phyloP scores from a whole-genome alignment of 1,140 invertebrate species.

The Drosophila punjabiensis region DNA sequence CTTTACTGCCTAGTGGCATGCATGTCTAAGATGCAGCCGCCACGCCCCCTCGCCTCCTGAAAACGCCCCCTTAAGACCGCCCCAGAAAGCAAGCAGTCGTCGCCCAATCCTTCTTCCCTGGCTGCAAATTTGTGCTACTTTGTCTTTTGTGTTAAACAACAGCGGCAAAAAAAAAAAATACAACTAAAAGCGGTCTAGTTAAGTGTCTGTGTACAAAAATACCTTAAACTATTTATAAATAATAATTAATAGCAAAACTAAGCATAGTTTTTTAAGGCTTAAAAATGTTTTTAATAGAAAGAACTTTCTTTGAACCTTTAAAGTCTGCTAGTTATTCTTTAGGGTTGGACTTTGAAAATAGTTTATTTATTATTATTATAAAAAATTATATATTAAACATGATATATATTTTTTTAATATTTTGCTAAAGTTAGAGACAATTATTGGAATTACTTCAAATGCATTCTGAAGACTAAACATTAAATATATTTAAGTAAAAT shows the following conservation, averaged over 20 bases:
- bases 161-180: conserved; percentile 37
- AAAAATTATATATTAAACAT: no score
- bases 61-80: background rate
- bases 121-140: conserved; percentile 79
- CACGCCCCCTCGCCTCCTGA: background rate
- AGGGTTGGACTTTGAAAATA: no score
- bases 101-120: conserved; percentile 19
- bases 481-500: no score
- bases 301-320: background rate
- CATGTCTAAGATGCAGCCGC: conserved; percentile 58
- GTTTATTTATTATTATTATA: no score
- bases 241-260: background rate
- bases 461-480: no score
- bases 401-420: no score
- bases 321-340: background rate
- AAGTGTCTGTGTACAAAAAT: background rate
- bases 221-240: conserved; percentile 10
- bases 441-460: no score
- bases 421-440: no score
- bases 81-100: conserved; percentile 7
- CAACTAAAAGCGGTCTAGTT: background rate
- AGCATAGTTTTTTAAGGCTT: background rate
- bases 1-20: conserved; percentile 72
- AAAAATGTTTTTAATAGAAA: background rate
- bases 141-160: conserved; percentile 79